phyloP scores from a whole-genome alignment of 2,888 invertebrate genomes.

The Cremastobaeus sp. region DNA sequence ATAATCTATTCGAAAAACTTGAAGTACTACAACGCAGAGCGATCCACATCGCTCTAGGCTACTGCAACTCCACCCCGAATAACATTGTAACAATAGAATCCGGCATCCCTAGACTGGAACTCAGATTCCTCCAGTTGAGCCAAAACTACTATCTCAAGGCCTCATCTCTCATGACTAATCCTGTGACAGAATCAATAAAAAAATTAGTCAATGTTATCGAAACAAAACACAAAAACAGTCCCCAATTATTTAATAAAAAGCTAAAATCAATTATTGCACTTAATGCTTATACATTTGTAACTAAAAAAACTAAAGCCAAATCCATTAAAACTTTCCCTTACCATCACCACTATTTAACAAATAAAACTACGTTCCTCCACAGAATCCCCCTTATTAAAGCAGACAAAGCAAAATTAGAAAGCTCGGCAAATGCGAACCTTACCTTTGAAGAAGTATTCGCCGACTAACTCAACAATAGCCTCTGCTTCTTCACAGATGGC shows the following conservation, averaged over 20 bases:
- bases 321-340: not conserved
- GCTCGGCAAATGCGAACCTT: not conserved
- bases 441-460: not conserved
- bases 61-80: not conserved
- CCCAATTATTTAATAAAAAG: too few species aligned
- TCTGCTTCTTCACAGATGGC: not conserved
- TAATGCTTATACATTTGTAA: not conserved
- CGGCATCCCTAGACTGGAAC: not conserved
- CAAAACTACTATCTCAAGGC: not conserved
- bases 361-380: not conserved
- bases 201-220: not conserved
- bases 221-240: not conserved
- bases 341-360: not conserved
- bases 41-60: not conserved
- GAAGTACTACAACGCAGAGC: not conserved
- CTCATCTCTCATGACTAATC: not conserved
- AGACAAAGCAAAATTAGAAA: not conserved
- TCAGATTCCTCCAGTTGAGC: not conserved
- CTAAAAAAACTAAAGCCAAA: not conserved
- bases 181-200: not conserved
- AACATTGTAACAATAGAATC: not conserved
- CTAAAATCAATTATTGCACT: not conserved
- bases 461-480: not conserved
- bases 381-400: not conserved
- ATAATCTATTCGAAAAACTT: not conserved